Evolutionary conservation across 2,113 vertebrate genomes (phyloP).

Genomic region (Hippopotamus amphibius): DNA sequence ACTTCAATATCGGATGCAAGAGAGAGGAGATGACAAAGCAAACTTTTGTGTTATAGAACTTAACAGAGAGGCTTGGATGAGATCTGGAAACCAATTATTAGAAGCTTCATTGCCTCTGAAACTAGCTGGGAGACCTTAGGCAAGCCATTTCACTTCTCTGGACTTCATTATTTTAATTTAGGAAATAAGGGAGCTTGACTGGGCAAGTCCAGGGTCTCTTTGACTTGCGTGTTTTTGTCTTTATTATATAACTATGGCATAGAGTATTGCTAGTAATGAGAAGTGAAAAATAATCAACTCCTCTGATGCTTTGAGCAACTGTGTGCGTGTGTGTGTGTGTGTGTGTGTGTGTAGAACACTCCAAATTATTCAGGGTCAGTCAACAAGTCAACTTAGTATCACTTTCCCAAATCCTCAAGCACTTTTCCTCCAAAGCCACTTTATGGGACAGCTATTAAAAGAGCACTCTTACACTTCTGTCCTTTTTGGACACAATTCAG

Average conservation of each 20-base stretch:
- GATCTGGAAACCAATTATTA: background rate
- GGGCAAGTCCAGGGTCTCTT: background rate
- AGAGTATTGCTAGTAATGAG: background rate
- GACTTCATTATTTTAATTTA: background rate
- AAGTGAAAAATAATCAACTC: background rate
- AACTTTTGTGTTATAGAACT: background rate
- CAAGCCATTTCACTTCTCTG: background rate
- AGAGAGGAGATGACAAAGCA: background rate
- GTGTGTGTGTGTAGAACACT: background rate
- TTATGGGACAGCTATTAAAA: background rate
- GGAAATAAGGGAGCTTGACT: background rate
- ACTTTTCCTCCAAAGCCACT: background rate
- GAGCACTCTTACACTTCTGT: background rate
- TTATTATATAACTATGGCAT: background rate
- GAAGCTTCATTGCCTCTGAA: background rate
- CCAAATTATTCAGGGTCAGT: background rate
- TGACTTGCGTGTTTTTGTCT: background rate
- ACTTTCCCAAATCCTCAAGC: background rate
- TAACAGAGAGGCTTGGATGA: background rate
- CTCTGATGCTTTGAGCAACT: background rate
- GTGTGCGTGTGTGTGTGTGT: background rate
- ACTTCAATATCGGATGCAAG: background rate
- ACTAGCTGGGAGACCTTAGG: background rate
- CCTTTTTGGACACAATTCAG: background rate
- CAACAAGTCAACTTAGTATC: background rate